Evolutionary conservation across 2,888 invertebrate species (phyloP), one percentile per base, ranked within the genome.

Genomic region (Drosophila putrida): DNA sequence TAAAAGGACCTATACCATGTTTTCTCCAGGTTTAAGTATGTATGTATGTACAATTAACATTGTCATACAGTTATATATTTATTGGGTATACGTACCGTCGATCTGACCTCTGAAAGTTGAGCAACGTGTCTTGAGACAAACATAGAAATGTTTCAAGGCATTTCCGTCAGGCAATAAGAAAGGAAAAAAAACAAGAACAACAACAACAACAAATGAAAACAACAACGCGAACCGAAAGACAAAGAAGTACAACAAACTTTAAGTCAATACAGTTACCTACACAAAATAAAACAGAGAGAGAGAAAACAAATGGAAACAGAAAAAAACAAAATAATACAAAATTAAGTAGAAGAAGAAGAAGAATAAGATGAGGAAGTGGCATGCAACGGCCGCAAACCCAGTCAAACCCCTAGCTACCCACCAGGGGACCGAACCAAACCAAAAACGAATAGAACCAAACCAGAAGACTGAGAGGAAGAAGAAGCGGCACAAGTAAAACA

Each of bases 161-260:
- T 83, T 76, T 83, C 68, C 78, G 64, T 76, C 50, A 58, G 62
- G 72, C 85, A 81, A 82, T 64, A 83, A 80, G 70, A 59, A 73
- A 71, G 65, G 66, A 58, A 61, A 58, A 39, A 47, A 10, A 13
- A 44, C 5, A 33, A 31, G 33, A 53, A 33, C 61, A 47, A 31
- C 5, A 31, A 31, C 31, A 31, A 31, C 6, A 31, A 5, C 4
- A 28, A 28, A 28, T 28, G 8, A 28, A 28, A 58, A 49, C 41
- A 47, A 66, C 47, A 63, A 67, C 59, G 65, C 38, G 46, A 70
- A 78, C 36, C 61, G 51, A 59, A 79, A 78, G 75, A 75, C 62
- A 63, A 78, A 78, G 73, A 86, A 84, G 81, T 78, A 88, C 77
- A 85, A 82, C 72, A 82, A 84, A 84, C 87, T 84, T 88, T 78